Base-by-base conservation (phyloP, 1,140 invertebrate genomes). In the Bombyx mandarina region DNA sequence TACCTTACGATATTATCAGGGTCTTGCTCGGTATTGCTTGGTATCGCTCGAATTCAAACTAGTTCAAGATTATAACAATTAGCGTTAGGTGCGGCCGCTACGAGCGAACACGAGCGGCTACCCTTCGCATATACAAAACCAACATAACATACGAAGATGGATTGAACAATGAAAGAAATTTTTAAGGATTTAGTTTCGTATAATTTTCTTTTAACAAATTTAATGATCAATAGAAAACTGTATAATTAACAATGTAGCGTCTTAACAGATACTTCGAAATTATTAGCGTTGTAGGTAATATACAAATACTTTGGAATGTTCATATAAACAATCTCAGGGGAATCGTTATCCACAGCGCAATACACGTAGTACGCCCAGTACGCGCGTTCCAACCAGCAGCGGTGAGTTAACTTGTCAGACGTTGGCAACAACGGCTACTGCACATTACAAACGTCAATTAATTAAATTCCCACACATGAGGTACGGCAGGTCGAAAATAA, bases 171-270 rank as follows among this genome's bases (percentile, higher is more conserved):
- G 60, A 85, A 85, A 87, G 72, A 70, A 75, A 73, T 59, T 47
- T 54, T 53, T 81, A 84, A 85, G 79, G 80, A 87, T 87, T 87
- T 87, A 87, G 84, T 87, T 87, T 87, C 82, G 66, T 87, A 87
- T 87, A 87, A 86, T 87, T 87, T 87, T 87, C 82, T 87, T 85
- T 85, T 85, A 87, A 87, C 84, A 87, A 87, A 35, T 35, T 35
- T 35, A 35, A 87, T 87, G 79, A 87, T 87, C 84, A 87, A 87
- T 87, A 87, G 83, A 87, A 87, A 87, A 87, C 82, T 87, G 84
- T 85, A 87, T 85, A 87, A 87, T 87, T 87, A 87, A 87, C 84
- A 87, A 87, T 80, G 84, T 84, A 87, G 82, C 79, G 75, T 85
- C 84, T 85, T 87, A 85, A 87, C 82, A 85, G 77, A 83, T 85